phyloP scores from a whole-genome alignment of 37 sponge, comb jelly and placozoan species.

The Axinella damicornis region DNA sequence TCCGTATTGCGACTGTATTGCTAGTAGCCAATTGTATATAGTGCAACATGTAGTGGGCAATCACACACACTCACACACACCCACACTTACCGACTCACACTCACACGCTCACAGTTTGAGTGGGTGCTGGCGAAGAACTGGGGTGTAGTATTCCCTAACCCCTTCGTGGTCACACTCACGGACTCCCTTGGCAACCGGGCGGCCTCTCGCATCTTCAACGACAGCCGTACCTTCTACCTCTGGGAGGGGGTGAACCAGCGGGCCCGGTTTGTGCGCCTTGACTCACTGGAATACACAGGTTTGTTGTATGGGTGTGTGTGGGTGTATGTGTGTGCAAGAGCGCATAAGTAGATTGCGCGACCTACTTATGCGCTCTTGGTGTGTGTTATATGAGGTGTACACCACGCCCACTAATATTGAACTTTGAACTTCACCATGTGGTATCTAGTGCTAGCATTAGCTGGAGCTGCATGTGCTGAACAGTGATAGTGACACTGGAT shows the following conservation, averaged over 20 bases:
- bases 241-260: slow-evolving; percentile 67
- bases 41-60: neutral
- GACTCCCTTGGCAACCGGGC: slow-evolving; percentile 53
- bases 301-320: neutral
- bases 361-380: too few relatives aligned
- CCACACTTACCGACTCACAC: neutral
- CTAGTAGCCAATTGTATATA: slow-evolving; percentile 20
- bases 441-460: too few relatives aligned
- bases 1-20: too few relatives aligned
- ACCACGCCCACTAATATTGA: too few relatives aligned
- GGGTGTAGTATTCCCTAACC: slow-evolving; percentile 32
- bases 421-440: too few relatives aligned
- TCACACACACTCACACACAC: neutral
- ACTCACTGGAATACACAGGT: slow-evolving; percentile 58
- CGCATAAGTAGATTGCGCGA: too few relatives aligned
- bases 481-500: too few relatives aligned
- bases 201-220: slow-evolving; percentile 54
- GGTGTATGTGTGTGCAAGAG: neutral
- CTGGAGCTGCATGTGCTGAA: too few relatives aligned
- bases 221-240: slow-evolving; percentile 69
- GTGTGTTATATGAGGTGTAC: too few relatives aligned
- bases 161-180: slow-evolving; percentile 21
- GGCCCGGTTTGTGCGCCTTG: slow-evolving; percentile 63
- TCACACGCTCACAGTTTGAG: slow-evolving; percentile 15
- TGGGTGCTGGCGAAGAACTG: slow-evolving; percentile 51